Percentiles rank a stretch among this genome's conserved stretches.
phyloP scores from a whole-genome alignment of 2,888 invertebrate genomes.

The Falcaria lacertinaria region DNA sequence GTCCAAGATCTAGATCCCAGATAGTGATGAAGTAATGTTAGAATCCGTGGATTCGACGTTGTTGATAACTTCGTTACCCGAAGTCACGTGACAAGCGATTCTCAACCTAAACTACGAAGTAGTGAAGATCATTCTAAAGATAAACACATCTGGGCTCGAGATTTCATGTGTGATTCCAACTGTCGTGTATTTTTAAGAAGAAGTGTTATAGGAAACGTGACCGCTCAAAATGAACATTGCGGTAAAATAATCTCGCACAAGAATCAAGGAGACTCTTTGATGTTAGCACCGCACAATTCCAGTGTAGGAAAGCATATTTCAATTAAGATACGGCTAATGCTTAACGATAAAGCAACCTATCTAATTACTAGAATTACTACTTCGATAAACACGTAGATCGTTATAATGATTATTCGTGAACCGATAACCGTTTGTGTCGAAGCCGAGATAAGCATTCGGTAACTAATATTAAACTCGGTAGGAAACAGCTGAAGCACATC shows the following conservation, averaged over 20 bases:
- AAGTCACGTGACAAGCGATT: constrained; percentile 2
- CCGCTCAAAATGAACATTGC: constrained; percentile 9
- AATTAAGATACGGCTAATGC: constrained; percentile 17
- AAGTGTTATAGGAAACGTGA: constrained; percentile 33
- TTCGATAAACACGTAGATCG: constrained; percentile 17
- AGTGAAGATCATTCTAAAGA: constrained; percentile 15
- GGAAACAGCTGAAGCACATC: neutral
- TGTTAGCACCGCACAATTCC: neutral
- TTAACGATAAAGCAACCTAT: constrained; percentile 14
- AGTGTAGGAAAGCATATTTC: constrained; percentile 9
- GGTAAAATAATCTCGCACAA: neutral
- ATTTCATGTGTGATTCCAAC: constrained; percentile 24
- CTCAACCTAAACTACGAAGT: constrained; percentile 8
- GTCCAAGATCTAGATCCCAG: constrained; percentile 31
- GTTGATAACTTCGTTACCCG: constrained; percentile 15
- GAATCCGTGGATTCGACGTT: constrained; percentile 26
- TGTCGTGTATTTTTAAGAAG: constrained; percentile 25
- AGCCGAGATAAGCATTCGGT: constrained; percentile 2
- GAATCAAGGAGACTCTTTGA: neutral
- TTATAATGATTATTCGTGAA: constrained; percentile 14
- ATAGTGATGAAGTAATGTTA: constrained; percentile 30
- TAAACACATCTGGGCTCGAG: constrained; percentile 13
- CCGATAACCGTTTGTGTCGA: constrained; percentile 13
- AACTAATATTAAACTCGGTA: neutral
- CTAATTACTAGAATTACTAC: constrained; percentile 14